These are phyloP conservation scores for Corythaeola cristata DNA, from an alignment of 2,113 vertebrate species.

Conservation along the genomic window DNA sequence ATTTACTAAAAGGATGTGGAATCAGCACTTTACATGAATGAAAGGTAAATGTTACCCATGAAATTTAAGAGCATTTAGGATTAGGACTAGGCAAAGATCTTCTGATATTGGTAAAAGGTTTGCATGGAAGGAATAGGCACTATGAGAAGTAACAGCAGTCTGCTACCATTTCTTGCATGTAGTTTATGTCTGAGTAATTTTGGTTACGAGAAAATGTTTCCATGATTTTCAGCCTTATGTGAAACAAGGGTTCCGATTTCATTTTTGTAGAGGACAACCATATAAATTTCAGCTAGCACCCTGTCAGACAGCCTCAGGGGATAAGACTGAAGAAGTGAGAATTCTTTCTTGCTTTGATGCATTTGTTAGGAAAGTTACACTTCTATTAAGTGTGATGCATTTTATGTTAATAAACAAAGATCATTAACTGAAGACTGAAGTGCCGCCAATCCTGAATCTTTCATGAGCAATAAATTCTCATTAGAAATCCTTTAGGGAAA, in stretches of 20 bases:
- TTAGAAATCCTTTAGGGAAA: constrained; percentile 56
- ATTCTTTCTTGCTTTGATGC: constrained; percentile 21
- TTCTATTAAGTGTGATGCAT: constrained; percentile 22
- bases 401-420: constrained; percentile 65
- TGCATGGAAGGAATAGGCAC: background rate
- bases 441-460: constrained; percentile 61
- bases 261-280: background rate
- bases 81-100: background rate
- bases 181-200: background rate
- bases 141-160: background rate
- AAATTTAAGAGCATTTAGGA: background rate
- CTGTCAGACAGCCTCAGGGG: background rate
- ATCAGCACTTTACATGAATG: background rate
- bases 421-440: constrained; percentile 51
- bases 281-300: constrained; percentile 5
- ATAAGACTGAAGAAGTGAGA: background rate
- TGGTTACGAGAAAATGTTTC: background rate
- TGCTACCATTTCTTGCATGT: background rate
- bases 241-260: background rate
- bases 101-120: background rate
- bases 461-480: constrained; percentile 59
- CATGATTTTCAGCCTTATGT: background rate
- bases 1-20: background rate
- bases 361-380: constrained; percentile 17
- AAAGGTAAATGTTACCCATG: background rate